phyloP scores from a whole-genome alignment of 2,888 invertebrate genomes.

The Pasiphila rectangulata region DNA sequence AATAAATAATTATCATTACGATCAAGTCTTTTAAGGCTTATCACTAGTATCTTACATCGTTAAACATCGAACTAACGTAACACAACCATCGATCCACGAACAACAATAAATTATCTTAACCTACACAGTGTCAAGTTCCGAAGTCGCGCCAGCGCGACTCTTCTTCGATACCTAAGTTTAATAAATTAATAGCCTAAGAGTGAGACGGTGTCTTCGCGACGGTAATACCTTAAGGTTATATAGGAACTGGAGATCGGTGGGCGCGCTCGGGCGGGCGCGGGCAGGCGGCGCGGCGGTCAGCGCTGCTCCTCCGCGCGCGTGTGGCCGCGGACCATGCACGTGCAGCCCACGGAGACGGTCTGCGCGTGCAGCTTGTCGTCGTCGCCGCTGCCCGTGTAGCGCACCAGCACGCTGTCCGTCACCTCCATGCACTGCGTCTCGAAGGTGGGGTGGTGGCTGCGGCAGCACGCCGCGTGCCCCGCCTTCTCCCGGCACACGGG shows the following conservation, averaged over 20 bases:
- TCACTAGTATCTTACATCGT: constrained; percentile 18
- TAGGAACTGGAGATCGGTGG: constrained; percentile 28
- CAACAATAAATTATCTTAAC: constrained; percentile 4
- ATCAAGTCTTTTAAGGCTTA: constrained; percentile 21
- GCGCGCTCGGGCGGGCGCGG: constrained; percentile 25
- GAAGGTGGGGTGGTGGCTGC: constrained; percentile 52
- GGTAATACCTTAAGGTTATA: constrained; percentile 4
- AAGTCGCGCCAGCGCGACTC: constrained; percentile 23
- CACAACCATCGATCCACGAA: constrained; percentile 15
- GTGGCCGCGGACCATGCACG: constrained; percentile 58
- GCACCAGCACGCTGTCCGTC: constrained; percentile 64
- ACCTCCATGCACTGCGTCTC: constrained; percentile 66
- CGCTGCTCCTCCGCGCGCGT: constrained; percentile 35
- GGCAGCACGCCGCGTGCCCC: constrained; percentile 63
- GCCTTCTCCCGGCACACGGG: constrained; percentile 51
- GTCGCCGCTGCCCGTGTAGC: constrained; percentile 39
- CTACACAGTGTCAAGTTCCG: neutral
- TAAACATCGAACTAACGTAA: constrained; percentile 17
- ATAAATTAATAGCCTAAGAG: constrained; percentile 22
- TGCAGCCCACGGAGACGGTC: constrained; percentile 67
- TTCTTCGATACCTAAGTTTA: constrained; percentile 16
- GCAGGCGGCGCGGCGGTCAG: constrained; percentile 37
- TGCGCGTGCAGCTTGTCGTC: constrained; percentile 31
- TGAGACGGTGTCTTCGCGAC: constrained; percentile 9
- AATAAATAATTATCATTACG: constrained; percentile 16